A percentile compares a stretch with the other conserved stretches of the same genome.
These are phyloP conservation scores for Sarotherodon lohbergeri DNA, from an alignment of 2,113 vertebrate species.

Conservation along the genomic window DNA sequence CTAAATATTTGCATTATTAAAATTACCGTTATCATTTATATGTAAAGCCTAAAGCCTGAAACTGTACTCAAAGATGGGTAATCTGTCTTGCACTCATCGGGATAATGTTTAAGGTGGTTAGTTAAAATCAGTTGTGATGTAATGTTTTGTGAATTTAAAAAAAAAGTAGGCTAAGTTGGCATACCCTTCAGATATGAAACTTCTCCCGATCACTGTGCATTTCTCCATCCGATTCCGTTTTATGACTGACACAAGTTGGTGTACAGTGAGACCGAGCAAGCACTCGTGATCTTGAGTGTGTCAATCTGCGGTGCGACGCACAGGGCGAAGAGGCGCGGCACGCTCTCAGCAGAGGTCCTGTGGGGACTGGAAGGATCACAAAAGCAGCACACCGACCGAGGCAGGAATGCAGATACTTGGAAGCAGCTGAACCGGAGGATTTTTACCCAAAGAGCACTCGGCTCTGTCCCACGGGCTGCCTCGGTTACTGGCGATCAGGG, in stretches of 20 bases:
- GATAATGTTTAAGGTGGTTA: neutral
- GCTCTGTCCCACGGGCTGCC: neutral
- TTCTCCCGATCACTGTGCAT: neutral
- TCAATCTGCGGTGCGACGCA: neutral
- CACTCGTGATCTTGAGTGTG: neutral
- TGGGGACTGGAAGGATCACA: slow-evolving; percentile 1
- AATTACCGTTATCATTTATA: neutral
- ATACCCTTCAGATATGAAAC: neutral
- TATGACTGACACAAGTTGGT: neutral
- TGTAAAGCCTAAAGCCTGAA: neutral
- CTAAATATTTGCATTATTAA: neutral
- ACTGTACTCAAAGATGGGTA: neutral
- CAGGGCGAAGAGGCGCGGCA: neutral
- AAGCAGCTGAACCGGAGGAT: neutral
- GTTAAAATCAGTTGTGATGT: neutral
- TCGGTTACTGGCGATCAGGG: slow-evolving; percentile 17
- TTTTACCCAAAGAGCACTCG: neutral
- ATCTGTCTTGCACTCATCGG: neutral
- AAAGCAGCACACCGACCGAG: neutral
- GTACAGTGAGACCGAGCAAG: neutral
- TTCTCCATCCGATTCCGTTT: neutral
- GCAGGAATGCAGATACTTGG: neutral
- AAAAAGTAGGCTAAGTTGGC: neutral
- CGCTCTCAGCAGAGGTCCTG: slow-evolving; percentile 10
- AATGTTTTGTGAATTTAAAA: neutral